Percentiles rank a stretch among this genome's conserved stretches.
Conservation (phyloP, 2,113 vertebrate species). For the Crypturellus undulatus region DNA sequence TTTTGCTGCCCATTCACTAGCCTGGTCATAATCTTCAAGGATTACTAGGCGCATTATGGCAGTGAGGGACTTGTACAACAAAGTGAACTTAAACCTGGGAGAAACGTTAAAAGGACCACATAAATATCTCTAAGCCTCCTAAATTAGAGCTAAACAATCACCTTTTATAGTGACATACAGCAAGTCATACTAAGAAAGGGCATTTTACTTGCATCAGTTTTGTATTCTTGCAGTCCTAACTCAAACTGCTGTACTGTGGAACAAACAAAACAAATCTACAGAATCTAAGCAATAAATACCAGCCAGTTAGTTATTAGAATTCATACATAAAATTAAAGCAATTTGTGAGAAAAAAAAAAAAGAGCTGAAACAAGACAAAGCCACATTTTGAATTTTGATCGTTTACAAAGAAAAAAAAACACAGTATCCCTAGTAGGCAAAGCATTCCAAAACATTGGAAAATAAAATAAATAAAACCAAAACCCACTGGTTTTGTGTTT, state of each 20-base stretch:
- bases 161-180: background rate
- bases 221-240: background rate
- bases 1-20: conserved; percentile 97
- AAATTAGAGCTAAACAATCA: background rate
- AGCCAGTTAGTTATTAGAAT: background rate
- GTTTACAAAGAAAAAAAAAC: background rate
- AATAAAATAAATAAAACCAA: background rate
- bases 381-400: background rate
- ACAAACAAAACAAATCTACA: background rate
- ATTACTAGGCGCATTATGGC: conserved; percentile 93
- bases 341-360: background rate
- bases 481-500: too few species aligned
- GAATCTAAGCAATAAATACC: background rate
- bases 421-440: background rate
- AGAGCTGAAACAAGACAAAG: background rate
- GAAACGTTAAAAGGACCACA: background rate
- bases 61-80: background rate
- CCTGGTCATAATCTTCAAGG: conserved; percentile 92
- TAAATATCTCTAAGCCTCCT: background rate
- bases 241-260: background rate
- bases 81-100: conserved; percentile 56
- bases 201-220: background rate
- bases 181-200: background rate
- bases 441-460: background rate
- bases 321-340: background rate